Base-by-base conservation (phyloP, 2,888 invertebrate genomes). In the Lasioglossum malachurum region DNA sequence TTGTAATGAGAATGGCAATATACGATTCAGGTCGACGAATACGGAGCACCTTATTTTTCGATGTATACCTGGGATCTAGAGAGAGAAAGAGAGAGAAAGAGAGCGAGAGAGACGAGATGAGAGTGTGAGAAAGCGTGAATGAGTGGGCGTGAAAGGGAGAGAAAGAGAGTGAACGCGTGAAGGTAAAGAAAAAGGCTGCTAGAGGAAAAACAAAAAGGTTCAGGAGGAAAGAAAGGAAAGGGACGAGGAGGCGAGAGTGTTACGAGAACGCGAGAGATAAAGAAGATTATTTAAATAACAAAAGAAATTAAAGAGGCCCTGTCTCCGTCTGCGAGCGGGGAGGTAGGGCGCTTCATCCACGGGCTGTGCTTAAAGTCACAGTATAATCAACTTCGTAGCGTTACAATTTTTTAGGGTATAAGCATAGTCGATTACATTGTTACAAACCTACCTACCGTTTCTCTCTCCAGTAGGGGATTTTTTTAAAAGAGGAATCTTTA, bases 281-380 rank as follows among this genome's bases (percentile, higher is more conserved):
- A 75, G 74, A n/a, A 35, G 57, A 69, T 67, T 75, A 82, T 78
- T 80, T 86, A 81, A 84, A 44, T 44, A 83, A 82, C 60, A 75
- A 80, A 88, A 64, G 72, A 60, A 60, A 64, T 76, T 82, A 41
- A 86, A 82, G 83, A 82, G 77, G 87, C 87, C 88, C 83, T 82
- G 38, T 76, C 74, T 80, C 79, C 75, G 41, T 38, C 69, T 73
- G 78, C 71, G 79, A 80, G 67, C 12, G 69, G 81, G 75, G 82
- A 31, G 84, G 84, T 84, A 12, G 89, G 84, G 89, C 91, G 88
- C 89, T 93, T 93, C 91, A 92, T 91, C 92, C 92, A 91, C 89
- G 93, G 93, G 93, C 94, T 93, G 94, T 93, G 94, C 92, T 92
- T 91, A 91, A 90, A 89, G 93, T 93, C 92, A 92, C 92, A 93